Percentiles rank a stretch among this genome's conserved stretches.
Conservation (phyloP, 2,888 invertebrate genomes). For the Beris morrisii region DNA sequence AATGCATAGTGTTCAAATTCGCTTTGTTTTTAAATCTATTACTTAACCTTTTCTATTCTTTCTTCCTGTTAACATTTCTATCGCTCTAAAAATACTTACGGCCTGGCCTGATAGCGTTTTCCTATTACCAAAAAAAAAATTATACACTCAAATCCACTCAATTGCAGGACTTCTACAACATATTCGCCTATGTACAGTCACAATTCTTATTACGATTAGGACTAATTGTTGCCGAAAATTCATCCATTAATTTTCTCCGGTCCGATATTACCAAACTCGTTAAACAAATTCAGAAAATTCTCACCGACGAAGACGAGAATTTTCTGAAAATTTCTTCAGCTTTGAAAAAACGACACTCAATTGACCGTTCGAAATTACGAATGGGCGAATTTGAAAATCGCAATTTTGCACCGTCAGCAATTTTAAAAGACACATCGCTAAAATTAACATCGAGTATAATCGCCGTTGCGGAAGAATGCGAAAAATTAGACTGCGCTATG, state of each 20-base stretch:
- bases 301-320: conserved; percentile 52
- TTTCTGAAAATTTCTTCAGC: conserved; percentile 50
- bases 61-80: too few relatives aligned
- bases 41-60: too few relatives aligned
- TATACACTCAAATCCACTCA: too few relatives aligned
- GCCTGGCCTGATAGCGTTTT: too few relatives aligned
- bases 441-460: conserved; percentile 54
- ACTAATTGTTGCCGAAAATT: conserved; percentile 49
- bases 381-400: conserved; percentile 39
- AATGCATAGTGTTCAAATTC: too few relatives aligned
- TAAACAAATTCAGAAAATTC: conserved; percentile 48
- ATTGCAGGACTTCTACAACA: conserved; percentile 54
- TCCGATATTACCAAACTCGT: conserved; percentile 48
- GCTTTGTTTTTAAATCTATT: too few relatives aligned
- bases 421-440: conserved; percentile 52
- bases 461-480: conserved; percentile 54
- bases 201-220: conserved; percentile 53
- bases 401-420: conserved; percentile 48
- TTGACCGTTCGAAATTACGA: conserved; percentile 48
- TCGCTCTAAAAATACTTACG: too few relatives aligned
- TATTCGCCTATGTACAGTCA: conserved; percentile 55
- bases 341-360: conserved; percentile 47
- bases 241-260: conserved; percentile 48
- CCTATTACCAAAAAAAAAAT: too few relatives aligned
- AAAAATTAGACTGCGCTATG: conserved; percentile 50